Evolutionary conservation across 2,797 vertebrate genomes (phyloP).

Genomic region (Pipistrellus kuhlii): DNA sequence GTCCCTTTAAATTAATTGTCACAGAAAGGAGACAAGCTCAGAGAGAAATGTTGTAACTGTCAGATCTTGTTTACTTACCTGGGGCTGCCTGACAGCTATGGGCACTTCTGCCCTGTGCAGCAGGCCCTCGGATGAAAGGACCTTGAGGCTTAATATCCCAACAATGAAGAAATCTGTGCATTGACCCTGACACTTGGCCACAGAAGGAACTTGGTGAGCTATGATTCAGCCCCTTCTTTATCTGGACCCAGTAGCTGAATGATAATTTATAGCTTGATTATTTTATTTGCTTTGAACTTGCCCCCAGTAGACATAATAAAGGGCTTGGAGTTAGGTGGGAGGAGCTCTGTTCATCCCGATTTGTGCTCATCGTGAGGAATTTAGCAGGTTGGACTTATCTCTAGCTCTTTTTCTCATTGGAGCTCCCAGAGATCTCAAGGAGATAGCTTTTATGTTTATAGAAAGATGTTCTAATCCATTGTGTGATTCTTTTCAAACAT

Average conservation of each 20-base stretch:
- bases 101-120: neutral
- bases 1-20: constrained; percentile 66
- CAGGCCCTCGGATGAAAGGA: neutral
- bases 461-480: neutral
- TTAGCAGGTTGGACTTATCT: neutral
- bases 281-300: neutral
- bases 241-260: neutral
- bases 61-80: neutral
- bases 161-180: neutral
- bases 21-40: constrained; percentile 33
- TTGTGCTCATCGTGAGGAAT: neutral
- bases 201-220: neutral
- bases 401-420: neutral
- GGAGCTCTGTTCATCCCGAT: too few species aligned
- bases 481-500: constrained; percentile 18
- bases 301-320: neutral
- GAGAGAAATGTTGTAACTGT: neutral
- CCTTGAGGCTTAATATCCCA: neutral
- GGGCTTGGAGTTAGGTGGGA: neutral
- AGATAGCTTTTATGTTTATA: neutral
- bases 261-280: neutral
- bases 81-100: neutral
- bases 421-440: neutral
- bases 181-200: neutral
- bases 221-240: neutral